Evolutionary conservation across 92 coral and sea anemone genomes (phyloP).

Genomic region (Epizoanthus ramosus): DNA sequence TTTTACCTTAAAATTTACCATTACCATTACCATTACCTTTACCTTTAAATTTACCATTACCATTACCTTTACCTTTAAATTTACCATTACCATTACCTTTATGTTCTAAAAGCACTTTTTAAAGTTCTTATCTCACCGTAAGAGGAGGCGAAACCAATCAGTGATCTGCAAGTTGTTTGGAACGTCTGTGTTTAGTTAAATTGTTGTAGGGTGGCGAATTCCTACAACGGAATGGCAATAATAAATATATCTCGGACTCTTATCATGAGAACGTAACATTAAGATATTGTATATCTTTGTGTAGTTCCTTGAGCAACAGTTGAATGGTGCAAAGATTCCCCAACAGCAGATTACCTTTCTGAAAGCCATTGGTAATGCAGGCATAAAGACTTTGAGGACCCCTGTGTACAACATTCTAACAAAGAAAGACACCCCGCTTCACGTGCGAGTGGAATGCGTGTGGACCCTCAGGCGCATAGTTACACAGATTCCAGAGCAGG

Average conservation of each 20-base stretch:
- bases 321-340: conserved; percentile 1
- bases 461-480: conserved; percentile 91
- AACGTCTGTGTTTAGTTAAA: no score
- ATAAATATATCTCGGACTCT: no score
- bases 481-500: conserved; percentile 30
- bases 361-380: conserved; percentile 89
- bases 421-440: conserved; percentile 33
- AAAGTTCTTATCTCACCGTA: no score
- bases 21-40: background rate
- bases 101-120: no score
- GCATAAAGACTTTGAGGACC: conserved; percentile 38
- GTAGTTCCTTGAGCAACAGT: conserved; percentile 42
- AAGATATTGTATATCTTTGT: background rate
- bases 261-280: no score
- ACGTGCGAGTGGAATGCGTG: conserved; percentile 69
- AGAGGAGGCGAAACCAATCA: no score
- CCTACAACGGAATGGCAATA: no score
- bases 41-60: background rate
- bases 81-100: no score
- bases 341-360: conserved; percentile 57
- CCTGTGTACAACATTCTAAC: conserved; percentile 44
- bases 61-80: no score
- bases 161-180: no score
- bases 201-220: no score
- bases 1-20: background rate